A percentile compares a stretch with the other conserved stretches of the same genome.
Conservation (phyloP, 2,888 invertebrate species). For the Sinohyriopsis cumingii region DNA sequence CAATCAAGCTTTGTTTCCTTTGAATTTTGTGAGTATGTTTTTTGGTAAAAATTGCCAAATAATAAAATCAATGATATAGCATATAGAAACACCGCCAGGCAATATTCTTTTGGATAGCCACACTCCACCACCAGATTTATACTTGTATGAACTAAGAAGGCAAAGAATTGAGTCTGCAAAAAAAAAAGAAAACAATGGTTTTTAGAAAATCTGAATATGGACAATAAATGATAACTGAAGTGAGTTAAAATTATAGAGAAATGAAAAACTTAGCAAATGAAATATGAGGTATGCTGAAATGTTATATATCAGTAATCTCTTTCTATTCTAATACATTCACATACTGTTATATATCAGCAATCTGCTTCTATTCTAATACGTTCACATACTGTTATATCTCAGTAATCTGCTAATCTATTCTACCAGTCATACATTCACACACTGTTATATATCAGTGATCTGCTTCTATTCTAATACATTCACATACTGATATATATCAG, state of each 20-base stretch:
- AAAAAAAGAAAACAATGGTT: not conserved
- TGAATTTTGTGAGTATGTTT: slow-evolving; percentile 72
- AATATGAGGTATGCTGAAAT: not conserved
- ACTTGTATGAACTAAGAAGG: slow-evolving; percentile 65
- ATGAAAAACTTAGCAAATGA: not conserved
- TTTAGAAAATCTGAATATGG: not conserved
- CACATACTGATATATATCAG: too few species aligned
- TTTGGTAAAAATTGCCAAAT: slow-evolving; percentile 93
- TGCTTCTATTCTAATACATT: too few species aligned
- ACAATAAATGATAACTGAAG: not conserved
- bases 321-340: too few species aligned
- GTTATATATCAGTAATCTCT: not conserved
- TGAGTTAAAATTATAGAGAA: not conserved
- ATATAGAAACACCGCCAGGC: slow-evolving; percentile 77
- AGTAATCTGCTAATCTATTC: too few species aligned
- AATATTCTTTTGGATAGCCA: slow-evolving; percentile 57
- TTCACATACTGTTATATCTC: too few species aligned
- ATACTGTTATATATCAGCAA: too few species aligned
- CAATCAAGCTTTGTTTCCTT: slow-evolving; percentile 6
- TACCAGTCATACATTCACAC: too few species aligned
- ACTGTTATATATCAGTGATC: too few species aligned
- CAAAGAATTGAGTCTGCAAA: slow-evolving; percentile 67
- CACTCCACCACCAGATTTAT: slow-evolving; percentile 52
- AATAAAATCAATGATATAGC: slow-evolving; percentile 95
- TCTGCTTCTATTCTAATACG: too few species aligned